Evolutionary conservation across 2,797 vertebrate species (phyloP), one percentile per base, ranked within the genome.

Genomic region (Phoeniculus purpureus): DNA sequence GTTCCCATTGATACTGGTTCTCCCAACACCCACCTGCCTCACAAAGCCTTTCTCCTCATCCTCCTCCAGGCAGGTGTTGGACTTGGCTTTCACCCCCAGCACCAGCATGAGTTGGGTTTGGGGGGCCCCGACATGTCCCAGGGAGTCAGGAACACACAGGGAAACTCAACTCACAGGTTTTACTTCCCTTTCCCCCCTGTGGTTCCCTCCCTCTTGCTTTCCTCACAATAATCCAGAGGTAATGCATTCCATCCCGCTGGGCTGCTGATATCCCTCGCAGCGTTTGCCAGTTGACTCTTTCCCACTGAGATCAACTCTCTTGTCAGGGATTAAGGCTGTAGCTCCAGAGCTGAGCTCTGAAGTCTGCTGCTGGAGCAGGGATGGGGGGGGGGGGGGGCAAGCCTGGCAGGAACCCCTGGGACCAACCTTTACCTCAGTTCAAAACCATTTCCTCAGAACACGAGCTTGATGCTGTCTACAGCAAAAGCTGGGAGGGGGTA

Each of bases 261-360:
- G 94, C 64, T 12, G 40, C 64, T 68, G 79, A 7, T 64, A 60
- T 64, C 73, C 3, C 68, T n/a, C 12, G 0, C 32, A 0, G 62
- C 7, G 48, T 70, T 82, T 88, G 74, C 78, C 81, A 45, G 66
- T 60, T 72, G 87, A 61, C 89, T 80, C 51, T 50, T 56, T 59
- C 89, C 92, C 0, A 26, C 87, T 31, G 92, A 62, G 94, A 80
- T 54, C 87, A 59, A 81, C 70, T 61, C 87, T 90, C 94, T 93
- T 77, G 61, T 48, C 84, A 6, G 27, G 84, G 92, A 90, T 95
- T 80, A 88, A 75, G 47, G 12, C 91, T 91, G 68, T 54, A 19
- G 83, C 10, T 55, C 12, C 10, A 85, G 66, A 48, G 64, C 4
- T 0, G n/a, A 10, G 62, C 51, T 31, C 10, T 6, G 48, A 27